Evolutionary conservation across 2,113 vertebrate genomes (phyloP).

Genomic region (Nyctibius bracteatus): DNA sequence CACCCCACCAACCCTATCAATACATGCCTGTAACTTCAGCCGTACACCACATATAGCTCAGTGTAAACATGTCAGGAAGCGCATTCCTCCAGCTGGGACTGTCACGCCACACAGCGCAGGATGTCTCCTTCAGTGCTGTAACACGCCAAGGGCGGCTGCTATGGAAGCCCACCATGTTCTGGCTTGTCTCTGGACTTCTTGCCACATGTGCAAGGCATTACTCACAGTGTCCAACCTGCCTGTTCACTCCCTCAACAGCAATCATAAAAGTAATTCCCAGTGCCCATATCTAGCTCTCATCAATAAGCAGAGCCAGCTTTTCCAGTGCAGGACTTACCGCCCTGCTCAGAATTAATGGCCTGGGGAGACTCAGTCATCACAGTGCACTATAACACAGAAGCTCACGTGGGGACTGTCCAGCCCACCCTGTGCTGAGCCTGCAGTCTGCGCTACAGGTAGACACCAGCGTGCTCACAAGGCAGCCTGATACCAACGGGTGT

Average conservation of each 20-base stretch:
- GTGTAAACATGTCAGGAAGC: neutral
- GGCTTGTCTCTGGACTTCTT: too few species aligned
- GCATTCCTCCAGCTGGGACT: neutral
- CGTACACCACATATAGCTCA: neutral
- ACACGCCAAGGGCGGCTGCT: neutral
- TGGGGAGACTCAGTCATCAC: neutral
- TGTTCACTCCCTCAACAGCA: neutral
- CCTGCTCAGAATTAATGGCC: neutral
- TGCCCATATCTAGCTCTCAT: neutral
- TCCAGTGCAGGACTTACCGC: neutral
- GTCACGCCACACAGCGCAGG: fast-evolving
- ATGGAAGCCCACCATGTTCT: neutral
- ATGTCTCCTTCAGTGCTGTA: neutral
- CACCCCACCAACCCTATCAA: neutral
- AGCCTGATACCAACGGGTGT: neutral
- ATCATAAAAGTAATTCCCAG: neutral
- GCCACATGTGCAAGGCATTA: neutral
- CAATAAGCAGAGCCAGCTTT: neutral
- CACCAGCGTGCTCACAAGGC: neutral
- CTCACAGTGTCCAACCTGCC: neutral
- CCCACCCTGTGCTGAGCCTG: neutral
- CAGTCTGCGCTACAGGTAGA: too few species aligned
- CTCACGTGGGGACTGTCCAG: neutral
- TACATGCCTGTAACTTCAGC: neutral
- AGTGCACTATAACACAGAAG: neutral